Percentiles rank a stretch among this genome's conserved stretches.
These are phyloP conservation scores for Stegostoma tigrinum DNA, from an alignment of 2,113 vertebrate species.

Conservation along the genomic window DNA sequence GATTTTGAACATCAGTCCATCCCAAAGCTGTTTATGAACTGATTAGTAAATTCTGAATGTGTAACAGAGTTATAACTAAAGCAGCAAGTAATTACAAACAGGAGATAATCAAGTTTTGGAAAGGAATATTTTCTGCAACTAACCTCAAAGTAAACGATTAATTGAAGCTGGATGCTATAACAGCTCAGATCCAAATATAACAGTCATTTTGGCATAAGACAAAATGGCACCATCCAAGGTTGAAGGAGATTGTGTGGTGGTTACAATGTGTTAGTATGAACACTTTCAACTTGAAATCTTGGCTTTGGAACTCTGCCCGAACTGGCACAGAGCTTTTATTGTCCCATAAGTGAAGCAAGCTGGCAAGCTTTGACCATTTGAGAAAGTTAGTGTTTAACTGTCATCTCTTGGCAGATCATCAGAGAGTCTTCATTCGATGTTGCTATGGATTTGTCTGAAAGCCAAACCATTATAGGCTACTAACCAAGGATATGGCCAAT, in stretches of 20 bases:
- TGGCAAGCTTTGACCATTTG: not conserved
- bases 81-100: not conserved
- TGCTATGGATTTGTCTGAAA: not conserved
- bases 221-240: not conserved
- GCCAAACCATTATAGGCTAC: not conserved
- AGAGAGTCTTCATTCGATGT: not conserved
- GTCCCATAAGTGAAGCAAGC: not conserved
- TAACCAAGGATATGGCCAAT: not conserved
- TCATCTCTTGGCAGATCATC: not conserved
- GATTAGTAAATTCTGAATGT: not conserved
- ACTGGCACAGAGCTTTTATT: not conserved
- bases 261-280: not conserved
- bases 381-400: not conserved
- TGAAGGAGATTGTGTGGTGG: not conserved
- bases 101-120: not conserved
- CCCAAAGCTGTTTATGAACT: not conserved
- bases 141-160: conserved; percentile 14
- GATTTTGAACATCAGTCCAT: not conserved
- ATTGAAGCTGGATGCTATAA: not conserved
- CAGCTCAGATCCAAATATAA: not conserved
- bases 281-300: not conserved
- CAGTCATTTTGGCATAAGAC: not conserved
- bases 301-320: not conserved
- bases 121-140: conserved; percentile 1
- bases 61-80: not conserved